phyloP scores from a whole-genome alignment of 2,113 vertebrate species.

The Emydocephalus ijimae region DNA sequence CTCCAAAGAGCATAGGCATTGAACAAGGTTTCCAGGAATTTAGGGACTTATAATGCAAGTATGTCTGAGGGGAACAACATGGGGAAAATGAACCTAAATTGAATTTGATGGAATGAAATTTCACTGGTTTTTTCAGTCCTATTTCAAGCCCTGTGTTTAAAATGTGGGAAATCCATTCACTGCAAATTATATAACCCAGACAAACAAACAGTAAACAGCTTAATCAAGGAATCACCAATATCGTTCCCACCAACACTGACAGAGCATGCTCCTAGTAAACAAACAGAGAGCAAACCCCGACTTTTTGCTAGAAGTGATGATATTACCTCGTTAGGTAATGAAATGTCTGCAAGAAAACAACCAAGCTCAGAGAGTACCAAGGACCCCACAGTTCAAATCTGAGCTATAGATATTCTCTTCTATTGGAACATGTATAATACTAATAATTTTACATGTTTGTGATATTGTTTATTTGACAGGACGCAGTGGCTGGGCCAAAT shows the following conservation, averaged over 20 bases:
- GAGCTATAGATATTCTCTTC: neutral
- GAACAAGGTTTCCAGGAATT: neutral
- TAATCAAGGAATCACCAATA: neutral
- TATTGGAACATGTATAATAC: neutral
- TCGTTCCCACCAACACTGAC: neutral
- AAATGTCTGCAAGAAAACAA: neutral
- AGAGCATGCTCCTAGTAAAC: neutral
- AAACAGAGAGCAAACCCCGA: neutral
- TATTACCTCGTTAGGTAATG: neutral
- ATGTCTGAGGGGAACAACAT: neutral
- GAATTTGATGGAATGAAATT: neutral
- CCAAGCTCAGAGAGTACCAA: neutral
- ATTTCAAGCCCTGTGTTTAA: neutral
- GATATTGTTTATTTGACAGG: conserved; percentile 61
- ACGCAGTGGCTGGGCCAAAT: conserved; percentile 76
- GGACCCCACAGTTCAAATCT: neutral
- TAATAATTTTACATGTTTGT: conserved; percentile 12
- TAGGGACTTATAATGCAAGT: neutral
- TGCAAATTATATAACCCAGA: neutral
- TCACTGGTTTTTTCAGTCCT: neutral
- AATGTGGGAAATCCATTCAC: neutral
- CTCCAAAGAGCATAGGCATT: neutral
- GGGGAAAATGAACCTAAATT: neutral
- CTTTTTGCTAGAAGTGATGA: neutral
- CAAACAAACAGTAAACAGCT: neutral